A percentile compares a stretch with the other conserved stretches of the same genome.
phyloP scores from a whole-genome alignment of 2,888 invertebrate genomes.

The Cerastis leucographa region DNA sequence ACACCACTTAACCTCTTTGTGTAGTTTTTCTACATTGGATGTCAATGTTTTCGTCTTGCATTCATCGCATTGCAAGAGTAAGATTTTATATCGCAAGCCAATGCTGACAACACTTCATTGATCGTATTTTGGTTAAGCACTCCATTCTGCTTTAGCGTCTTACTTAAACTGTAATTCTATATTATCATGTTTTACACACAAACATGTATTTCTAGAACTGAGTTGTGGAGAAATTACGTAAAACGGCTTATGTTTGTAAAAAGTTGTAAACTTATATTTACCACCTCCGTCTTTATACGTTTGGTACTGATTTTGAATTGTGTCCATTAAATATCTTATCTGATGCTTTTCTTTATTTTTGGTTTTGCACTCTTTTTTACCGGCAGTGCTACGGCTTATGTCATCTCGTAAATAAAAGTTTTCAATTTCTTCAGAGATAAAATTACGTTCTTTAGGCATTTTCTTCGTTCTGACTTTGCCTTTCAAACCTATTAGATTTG shows the following conservation, averaged over 20 bases:
- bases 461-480: slow-evolving; percentile 3
- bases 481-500: slow-evolving; percentile 4
- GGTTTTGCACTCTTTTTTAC: slow-evolving; percentile 36
- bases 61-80: slow-evolving; percentile 20
- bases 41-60: slow-evolving; percentile 16
- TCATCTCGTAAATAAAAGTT: slow-evolving; percentile 24
- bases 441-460: slow-evolving; percentile 7
- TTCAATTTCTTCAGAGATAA: not conserved
- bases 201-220: slow-evolving; percentile 38
- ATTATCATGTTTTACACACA: slow-evolving; percentile 52
- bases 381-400: slow-evolving; percentile 21
- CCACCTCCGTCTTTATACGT: slow-evolving; percentile 26
- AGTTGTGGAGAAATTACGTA: slow-evolving; percentile 45
- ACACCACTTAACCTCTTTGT: slow-evolving; percentile 41
- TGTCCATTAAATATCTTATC: slow-evolving; percentile 26
- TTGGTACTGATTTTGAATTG: slow-evolving; percentile 20
- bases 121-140: slow-evolving; percentile 10
- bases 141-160: slow-evolving; percentile 10
- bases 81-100: slow-evolving; percentile 21
- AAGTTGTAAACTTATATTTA: slow-evolving; percentile 36
- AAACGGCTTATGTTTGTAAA: slow-evolving; percentile 47
- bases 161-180: slow-evolving; percentile 28
- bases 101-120: slow-evolving; percentile 21
- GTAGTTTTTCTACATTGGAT: slow-evolving; percentile 8
- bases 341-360: slow-evolving; percentile 41